phyloP scores from a whole-genome alignment of 2,797 vertebrate genomes.

The Parauchenoglanis ngamensis region DNA sequence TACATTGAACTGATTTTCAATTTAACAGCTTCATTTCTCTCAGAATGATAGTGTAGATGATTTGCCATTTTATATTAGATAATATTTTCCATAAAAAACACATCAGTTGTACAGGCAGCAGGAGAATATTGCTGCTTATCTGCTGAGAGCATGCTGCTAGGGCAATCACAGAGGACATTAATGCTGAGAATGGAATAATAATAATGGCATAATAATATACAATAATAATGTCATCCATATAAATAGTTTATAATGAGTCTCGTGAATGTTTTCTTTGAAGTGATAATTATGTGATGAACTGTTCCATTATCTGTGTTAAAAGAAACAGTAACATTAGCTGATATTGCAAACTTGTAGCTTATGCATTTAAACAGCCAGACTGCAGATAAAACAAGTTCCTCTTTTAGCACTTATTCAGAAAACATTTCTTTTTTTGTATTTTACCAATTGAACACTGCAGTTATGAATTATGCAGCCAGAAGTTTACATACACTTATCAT shows the following conservation, averaged over 20 bases:
- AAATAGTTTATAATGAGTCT: slow-evolving; percentile 59
- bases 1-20: not conserved
- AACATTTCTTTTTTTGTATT: not conserved
- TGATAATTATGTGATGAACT: slow-evolving; percentile 14
- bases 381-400: not conserved
- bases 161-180: slow-evolving; percentile 51
- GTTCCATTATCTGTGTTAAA: not conserved
- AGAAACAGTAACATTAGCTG: not conserved
- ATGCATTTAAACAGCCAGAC: slow-evolving; percentile 8
- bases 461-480: not conserved
- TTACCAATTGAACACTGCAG: not conserved
- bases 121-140: slow-evolving; percentile 49
- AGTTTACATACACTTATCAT: too few species aligned
- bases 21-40: not conserved
- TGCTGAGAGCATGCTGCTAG: slow-evolving; percentile 41
- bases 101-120: not conserved
- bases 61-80: not conserved
- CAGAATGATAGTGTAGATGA: not conserved
- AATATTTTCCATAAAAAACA: slow-evolving; percentile 12
- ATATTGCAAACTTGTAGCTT: not conserved
- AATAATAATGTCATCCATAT: slow-evolving; percentile 56
- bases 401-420: not conserved
- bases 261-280: slow-evolving; percentile 41
- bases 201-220: slow-evolving; percentile 47
- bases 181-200: slow-evolving; percentile 53